phyloP scores from a whole-genome alignment of 2,888 invertebrate species.

The Leptinotarsa rubiginosa region DNA sequence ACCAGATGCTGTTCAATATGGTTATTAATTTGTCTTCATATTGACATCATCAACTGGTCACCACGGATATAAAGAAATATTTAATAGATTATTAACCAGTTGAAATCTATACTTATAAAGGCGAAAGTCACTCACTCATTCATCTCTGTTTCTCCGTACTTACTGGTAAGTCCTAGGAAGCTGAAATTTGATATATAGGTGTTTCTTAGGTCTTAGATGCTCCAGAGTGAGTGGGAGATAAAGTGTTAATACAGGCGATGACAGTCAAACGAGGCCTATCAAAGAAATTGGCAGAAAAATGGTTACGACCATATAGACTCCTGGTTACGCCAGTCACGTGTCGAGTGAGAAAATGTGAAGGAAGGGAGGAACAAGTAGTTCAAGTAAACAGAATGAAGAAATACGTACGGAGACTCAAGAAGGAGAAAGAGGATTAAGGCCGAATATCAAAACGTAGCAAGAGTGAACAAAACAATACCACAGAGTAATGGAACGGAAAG shows the following conservation, averaged over 20 bases:
- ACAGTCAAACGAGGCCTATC: slow-evolving; percentile 16
- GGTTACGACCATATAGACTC: slow-evolving; percentile 19
- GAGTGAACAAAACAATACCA: not conserved
- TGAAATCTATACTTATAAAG: too few relatives aligned
- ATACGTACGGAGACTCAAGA: not conserved
- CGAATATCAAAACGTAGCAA: not conserved
- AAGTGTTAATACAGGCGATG: slow-evolving; percentile 14
- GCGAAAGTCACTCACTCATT: too few relatives aligned
- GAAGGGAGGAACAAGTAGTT: slow-evolving; percentile 34
- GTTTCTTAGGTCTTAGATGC: too few relatives aligned
- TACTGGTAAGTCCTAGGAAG: too few relatives aligned
- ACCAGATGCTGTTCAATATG: too few relatives aligned
- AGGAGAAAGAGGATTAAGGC: not conserved
- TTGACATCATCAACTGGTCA: too few relatives aligned
- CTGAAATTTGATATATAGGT: too few relatives aligned
- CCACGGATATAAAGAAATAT: too few relatives aligned
- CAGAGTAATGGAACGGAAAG: not conserved
- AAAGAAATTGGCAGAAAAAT: slow-evolving; percentile 11
- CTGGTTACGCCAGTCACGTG: slow-evolving; percentile 30
- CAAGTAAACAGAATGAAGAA: slow-evolving; percentile 29
- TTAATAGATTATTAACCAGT: too few relatives aligned
- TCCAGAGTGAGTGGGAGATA: slow-evolving; percentile 14
- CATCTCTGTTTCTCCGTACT: too few relatives aligned
- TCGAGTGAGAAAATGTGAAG: slow-evolving; percentile 31
- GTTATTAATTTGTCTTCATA: too few relatives aligned